Conservation (phyloP, 2,113 vertebrate genomes). For the Indicator maculatus region DNA sequence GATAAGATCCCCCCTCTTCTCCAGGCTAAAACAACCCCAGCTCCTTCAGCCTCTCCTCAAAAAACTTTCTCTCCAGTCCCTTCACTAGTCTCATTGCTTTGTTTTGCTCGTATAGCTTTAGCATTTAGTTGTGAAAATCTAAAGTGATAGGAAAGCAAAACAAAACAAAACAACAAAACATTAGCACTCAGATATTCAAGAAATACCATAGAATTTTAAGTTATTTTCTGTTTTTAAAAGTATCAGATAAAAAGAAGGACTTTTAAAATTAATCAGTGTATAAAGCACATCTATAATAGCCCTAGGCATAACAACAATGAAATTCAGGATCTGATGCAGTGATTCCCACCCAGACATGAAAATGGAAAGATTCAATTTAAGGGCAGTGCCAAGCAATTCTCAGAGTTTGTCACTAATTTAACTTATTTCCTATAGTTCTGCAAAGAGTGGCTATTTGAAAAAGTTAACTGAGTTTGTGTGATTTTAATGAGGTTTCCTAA, state of each 20-base stretch:
- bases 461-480: neutral
- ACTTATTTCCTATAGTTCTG: neutral
- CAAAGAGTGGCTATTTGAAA: neutral
- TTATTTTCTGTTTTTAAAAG: neutral
- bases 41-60: too few relatives aligned
- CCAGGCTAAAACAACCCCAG: too few relatives aligned
- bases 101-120: neutral
- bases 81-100: neutral
- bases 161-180: neutral
- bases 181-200: neutral
- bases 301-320: neutral
- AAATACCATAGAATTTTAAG: neutral
- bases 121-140: neutral
- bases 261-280: neutral
- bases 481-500: constrained; percentile 32
- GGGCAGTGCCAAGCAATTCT: neutral
- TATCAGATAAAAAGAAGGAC: neutral
- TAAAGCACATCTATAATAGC: neutral
- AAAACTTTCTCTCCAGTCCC: too few relatives aligned
- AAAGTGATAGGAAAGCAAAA: neutral
- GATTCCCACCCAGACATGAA: neutral
- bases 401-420: neutral
- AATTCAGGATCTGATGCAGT: neutral
- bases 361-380: neutral
- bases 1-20: too few relatives aligned